Percentiles rank a stretch among this genome's conserved stretches.
Conservation (phyloP, 2,888 invertebrate species). For the Campoplex nolae region DNA sequence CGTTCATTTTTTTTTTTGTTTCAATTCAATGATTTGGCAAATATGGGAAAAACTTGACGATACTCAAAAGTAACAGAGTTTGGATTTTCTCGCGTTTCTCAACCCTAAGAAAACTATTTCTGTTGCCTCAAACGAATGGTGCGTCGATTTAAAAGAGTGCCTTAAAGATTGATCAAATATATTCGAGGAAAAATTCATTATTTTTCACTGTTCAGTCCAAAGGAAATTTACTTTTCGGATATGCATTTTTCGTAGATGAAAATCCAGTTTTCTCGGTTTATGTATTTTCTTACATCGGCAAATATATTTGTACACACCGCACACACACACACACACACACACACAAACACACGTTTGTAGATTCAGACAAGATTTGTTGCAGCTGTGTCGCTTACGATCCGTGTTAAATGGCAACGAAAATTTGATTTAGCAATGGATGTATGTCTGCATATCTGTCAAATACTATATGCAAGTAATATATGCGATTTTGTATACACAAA, state of each 20-base stretch:
- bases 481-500: conserved; percentile 32
- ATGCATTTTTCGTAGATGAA: background rate
- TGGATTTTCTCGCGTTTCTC: no score
- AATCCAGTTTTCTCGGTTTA: conserved; percentile 41
- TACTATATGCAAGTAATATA: conserved; percentile 59
- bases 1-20: background rate
- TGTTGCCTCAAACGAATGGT: background rate
- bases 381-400: conserved; percentile 83
- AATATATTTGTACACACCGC: background rate
- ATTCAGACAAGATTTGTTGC: conserved; percentile 78
- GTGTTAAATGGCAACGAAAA: conserved; percentile 76
- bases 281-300: conserved; percentile 21
- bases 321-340: conserved; percentile 63
- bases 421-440: conserved; percentile 81
- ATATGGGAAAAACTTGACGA: background rate
- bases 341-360: conserved; percentile 73
- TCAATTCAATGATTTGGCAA: background rate
- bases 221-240: background rate
- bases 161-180: background rate
- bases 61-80: no score
- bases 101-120: background rate
- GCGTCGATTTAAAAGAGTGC: background rate
- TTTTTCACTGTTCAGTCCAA: background rate
- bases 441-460: conserved; percentile 75
- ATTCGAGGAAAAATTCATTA: background rate